Percentiles rank a stretch among this genome's conserved stretches.
Conservation (phyloP, 2,797 vertebrate genomes). For the Numenius phaeopus region DNA sequence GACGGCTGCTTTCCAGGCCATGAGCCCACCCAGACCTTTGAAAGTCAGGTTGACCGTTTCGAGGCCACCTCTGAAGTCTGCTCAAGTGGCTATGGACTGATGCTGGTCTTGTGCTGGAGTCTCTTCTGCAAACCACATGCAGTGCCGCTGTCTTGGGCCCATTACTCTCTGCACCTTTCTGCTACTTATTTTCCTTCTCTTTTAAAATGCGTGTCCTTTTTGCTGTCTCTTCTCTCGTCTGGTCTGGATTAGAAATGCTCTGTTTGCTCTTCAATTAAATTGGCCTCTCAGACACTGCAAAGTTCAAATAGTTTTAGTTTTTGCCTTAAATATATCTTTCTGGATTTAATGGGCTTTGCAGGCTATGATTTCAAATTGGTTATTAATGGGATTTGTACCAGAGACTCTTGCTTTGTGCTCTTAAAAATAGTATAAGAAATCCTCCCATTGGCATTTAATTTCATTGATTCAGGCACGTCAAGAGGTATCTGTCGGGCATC, state of each 20-base stretch:
- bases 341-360: slow-evolving; percentile 42
- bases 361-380: neutral
- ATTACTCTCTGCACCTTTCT: neutral
- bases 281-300: neutral
- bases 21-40: neutral
- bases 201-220: neutral
- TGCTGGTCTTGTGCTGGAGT: too few relatives aligned
- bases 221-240: neutral
- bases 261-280: slow-evolving; percentile 35
- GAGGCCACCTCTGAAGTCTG: neutral
- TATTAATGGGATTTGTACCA: slow-evolving; percentile 37
- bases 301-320: slow-evolving; percentile 31
- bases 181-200: neutral
- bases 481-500: neutral
- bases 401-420: neutral
- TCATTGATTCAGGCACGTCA: neutral
- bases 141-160: fast-evolving
- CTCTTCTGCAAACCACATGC: neutral
- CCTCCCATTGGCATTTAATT: neutral
- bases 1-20: too few relatives aligned
- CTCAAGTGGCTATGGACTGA: neutral
- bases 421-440: neutral
- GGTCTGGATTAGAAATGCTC: slow-evolving; percentile 56
- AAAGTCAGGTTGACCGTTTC: neutral
- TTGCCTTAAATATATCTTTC: slow-evolving; percentile 16